Conservation (phyloP, 2,797 vertebrate species). For the Myoxocephalus aenaeus region DNA sequence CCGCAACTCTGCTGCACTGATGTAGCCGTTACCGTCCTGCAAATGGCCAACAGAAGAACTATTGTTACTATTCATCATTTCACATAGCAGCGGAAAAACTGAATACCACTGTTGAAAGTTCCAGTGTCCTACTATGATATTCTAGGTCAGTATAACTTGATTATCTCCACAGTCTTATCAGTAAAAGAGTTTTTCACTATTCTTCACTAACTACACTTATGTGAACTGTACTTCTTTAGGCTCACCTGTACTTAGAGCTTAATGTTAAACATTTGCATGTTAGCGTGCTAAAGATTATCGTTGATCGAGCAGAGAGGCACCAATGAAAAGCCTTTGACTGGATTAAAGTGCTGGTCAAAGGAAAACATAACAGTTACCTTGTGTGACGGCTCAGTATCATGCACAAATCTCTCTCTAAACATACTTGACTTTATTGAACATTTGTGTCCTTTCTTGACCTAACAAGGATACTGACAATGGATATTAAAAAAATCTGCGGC, state of each 20-base stretch:
- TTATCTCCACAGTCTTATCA: not conserved
- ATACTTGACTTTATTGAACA: not conserved
- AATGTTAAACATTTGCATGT: not conserved
- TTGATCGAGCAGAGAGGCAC: not conserved
- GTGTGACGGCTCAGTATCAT: not conserved
- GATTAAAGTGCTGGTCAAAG: not conserved
- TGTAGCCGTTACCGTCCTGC: constrained; percentile 92
- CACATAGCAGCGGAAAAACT: not conserved
- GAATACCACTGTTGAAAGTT: not conserved
- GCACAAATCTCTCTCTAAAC: not conserved
- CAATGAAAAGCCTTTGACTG: not conserved
- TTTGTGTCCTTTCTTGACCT: not conserved
- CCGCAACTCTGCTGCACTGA: constrained; percentile 91
- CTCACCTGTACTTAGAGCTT: not conserved
- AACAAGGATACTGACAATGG: not conserved
- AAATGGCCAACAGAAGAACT: not conserved
- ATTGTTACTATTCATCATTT: not conserved
- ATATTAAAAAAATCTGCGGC: not conserved
- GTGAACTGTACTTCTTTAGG: not conserved
- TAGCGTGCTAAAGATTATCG: not conserved
- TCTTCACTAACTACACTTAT: not conserved
- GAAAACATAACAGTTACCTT: not conserved
- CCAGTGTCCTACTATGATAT: not conserved
- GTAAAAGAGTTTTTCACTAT: not conserved
- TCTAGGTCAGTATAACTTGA: not conserved